Evolutionary conservation across 2,113 vertebrate genomes (phyloP).

Genomic region (Tetraodon nigroviridis): DNA sequence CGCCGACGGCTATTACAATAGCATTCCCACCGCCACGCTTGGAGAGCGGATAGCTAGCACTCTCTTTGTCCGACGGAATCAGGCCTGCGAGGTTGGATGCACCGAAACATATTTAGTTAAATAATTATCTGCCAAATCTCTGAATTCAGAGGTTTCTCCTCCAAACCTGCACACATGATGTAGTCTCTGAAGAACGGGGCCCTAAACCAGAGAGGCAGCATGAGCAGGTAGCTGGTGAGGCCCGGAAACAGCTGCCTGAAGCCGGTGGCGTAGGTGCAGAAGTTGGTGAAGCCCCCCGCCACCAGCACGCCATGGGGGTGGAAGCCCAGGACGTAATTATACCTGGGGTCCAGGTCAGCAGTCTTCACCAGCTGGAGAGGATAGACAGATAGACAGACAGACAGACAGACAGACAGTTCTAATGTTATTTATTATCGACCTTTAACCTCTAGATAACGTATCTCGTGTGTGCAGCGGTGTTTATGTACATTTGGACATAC

Average conservation of each 20-base stretch:
- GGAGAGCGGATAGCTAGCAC: conserved; percentile 72
- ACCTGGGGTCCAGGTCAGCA: conserved; percentile 78
- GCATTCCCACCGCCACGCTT: conserved; percentile 72
- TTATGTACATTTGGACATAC: conserved; percentile 16
- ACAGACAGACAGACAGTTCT: no score
- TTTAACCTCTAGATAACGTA: conserved; percentile 11
- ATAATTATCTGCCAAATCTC: no score
- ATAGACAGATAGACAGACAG: not conserved
- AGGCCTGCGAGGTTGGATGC: conserved; percentile 73
- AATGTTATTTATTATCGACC: no score
- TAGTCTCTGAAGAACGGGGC: conserved; percentile 88
- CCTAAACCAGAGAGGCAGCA: conserved; percentile 88
- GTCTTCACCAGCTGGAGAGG: conserved; percentile 87
- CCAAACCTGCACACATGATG: conserved; percentile 82
- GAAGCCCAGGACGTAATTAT: conserved; percentile 88
- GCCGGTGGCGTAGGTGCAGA: conserved; percentile 82
- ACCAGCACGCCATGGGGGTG: conserved; percentile 90
- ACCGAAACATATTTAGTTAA: no score
- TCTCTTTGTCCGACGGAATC: conserved; percentile 82
- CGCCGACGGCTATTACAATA: conserved; percentile 80
- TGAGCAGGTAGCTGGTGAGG: conserved; percentile 79
- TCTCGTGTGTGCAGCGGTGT: conserved; percentile 1
- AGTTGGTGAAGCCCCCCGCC: conserved; percentile 82
- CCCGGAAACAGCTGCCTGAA: conserved; percentile 82
- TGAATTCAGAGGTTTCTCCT: not conserved